These are phyloP conservation scores for Xestia sexstrigata DNA, from an alignment of 2,888 invertebrate genomes.

Conservation along the genomic window DNA sequence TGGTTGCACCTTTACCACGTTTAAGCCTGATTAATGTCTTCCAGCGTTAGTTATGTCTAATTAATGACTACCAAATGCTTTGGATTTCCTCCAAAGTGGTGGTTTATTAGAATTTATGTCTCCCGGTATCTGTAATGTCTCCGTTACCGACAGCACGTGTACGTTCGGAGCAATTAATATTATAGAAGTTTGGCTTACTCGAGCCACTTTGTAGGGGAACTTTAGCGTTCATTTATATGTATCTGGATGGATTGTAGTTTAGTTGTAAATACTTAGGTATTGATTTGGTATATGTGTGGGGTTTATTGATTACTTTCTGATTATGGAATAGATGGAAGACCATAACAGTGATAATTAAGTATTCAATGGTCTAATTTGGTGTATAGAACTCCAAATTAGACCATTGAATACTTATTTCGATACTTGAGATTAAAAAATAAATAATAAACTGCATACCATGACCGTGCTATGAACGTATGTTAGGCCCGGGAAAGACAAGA, in stretches of 20 bases:
- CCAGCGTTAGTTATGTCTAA: slow-evolving; percentile 18
- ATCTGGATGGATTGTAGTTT: background rate
- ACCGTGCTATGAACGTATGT: no score
- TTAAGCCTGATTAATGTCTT: slow-evolving; percentile 26
- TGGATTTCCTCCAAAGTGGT: slow-evolving; percentile 34
- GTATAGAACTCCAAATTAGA: background rate
- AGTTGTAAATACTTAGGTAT: background rate
- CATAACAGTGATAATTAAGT: background rate
- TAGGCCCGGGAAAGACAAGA: no score
- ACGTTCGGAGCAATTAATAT: slow-evolving; percentile 30
- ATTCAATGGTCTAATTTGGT: background rate
- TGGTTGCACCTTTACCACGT: background rate
- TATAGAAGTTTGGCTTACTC: slow-evolving; percentile 34
- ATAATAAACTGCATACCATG: no score
- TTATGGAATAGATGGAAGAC: background rate
- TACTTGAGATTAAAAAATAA: background rate
- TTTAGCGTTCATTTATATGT: background rate
- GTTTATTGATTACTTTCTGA: background rate
- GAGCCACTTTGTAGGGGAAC: background rate
- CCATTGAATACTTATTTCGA: no score
- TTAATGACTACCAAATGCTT: slow-evolving; percentile 17
- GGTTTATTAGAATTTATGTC: slow-evolving; percentile 32
- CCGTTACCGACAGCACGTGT: slow-evolving; percentile 4
- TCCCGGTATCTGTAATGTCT: slow-evolving; percentile 28
- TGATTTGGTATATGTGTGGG: background rate